Evolutionary conservation across 2,797 vertebrate genomes (phyloP), one percentile per base, ranked within the genome.

Genomic region (Antennarius maculatus): DNA sequence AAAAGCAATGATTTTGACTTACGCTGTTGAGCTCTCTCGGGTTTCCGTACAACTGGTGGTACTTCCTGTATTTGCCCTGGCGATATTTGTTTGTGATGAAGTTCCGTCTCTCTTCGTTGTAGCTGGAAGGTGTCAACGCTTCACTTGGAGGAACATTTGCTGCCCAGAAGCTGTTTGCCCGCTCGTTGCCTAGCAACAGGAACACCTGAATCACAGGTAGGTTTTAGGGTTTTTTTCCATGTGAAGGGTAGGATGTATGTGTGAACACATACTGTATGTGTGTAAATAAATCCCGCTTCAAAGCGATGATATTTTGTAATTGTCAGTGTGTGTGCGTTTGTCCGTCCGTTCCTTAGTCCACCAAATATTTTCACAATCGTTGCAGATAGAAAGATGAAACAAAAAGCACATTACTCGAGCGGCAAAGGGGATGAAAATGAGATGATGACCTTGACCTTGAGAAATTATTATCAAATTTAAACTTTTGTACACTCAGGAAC

Each of bases 111-210:
- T 96, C 94, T 10, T 84, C 81, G 1, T 91, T 94, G 86, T 92
- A 63, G 68, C 96, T 97, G 10, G 48, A 58, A 3, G 93, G 78
- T 0, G 63, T 23, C 75, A 99, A 85, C 23, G 95, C 95, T 75
- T 98, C 97, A 5, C 97, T 98, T 6, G 96, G 97, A 0, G 97
- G 97, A 4, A 98, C 87, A 0, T 97, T 98, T 18, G 96, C 96
- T 0, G 95, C 97, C 97, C 97, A 99, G 85, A 99, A 99, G 56
- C 62, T 86, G 89, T 98, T 98, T 10, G 93, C 93, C 1, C 90
- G 87, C 0, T 88, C 76, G 2, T 98, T 98, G 15, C 95, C 96
- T 0, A 98, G 79, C 70, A 88, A 77, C 52, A 93, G 81, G 77
- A 99, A 98, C 66, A 98, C 88, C 97, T 99, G 88, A 0, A 4